Percentiles rank a stretch among this genome's conserved stretches.
Conservation (phyloP, 2,113 vertebrate genomes). For the Cochlearius cochlearius region DNA sequence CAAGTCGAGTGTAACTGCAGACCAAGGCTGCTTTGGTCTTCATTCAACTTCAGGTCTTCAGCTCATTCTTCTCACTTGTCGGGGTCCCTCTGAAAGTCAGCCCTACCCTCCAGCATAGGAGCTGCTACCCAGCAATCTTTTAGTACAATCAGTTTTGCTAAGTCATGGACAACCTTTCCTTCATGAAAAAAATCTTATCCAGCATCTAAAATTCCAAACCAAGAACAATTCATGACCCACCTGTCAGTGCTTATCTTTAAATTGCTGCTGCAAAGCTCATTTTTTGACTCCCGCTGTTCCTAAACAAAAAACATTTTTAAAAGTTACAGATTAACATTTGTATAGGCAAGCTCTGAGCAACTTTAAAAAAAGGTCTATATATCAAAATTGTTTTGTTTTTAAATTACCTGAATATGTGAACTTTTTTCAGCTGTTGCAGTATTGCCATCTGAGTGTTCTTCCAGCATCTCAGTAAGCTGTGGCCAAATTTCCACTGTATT, state of each 20-base stretch:
- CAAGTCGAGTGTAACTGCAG: no score
- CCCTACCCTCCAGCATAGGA: background rate
- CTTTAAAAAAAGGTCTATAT: background rate
- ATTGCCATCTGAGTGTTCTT: background rate
- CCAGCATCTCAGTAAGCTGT: background rate
- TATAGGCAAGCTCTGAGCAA: background rate
- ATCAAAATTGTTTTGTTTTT: background rate
- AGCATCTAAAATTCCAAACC: background rate
- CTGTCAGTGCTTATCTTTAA: slow-evolving; percentile 4
- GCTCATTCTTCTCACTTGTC: background rate
- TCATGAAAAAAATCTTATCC: background rate
- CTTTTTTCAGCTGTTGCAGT: background rate
- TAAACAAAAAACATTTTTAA: background rate
- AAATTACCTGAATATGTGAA: slow-evolving; percentile 53
- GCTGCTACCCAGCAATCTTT: background rate
- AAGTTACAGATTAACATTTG: background rate
- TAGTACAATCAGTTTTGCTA: background rate
- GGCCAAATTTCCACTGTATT: background rate
- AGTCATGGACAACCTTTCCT: background rate
- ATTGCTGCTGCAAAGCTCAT: background rate
- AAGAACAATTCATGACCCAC: slow-evolving; percentile 20
- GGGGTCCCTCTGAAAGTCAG: background rate
- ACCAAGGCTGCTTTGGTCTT: background rate
- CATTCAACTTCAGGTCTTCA: background rate
- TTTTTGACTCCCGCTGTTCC: slow-evolving; percentile 1